Evolutionary conservation across 2,888 invertebrate species (phyloP).

Genomic region (Pyrocoelia pectoralis): DNA sequence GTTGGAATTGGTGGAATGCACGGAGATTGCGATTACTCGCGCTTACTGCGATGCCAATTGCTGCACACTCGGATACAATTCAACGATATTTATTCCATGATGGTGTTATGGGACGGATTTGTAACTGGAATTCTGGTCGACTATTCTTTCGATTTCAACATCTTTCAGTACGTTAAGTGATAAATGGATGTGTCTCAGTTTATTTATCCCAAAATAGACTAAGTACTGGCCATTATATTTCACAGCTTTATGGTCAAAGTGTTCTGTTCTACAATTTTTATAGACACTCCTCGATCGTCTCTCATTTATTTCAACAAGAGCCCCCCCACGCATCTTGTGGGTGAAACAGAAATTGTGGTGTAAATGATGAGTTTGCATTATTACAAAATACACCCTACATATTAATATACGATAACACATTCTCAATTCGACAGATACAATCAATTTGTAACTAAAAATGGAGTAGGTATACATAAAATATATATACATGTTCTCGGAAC

Average conservation of each 20-base stretch:
- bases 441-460: slow-evolving; percentile 23
- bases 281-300: slow-evolving; percentile 31
- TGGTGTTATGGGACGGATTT: slow-evolving; percentile 41
- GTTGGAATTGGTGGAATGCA: slow-evolving; percentile 34
- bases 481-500: neutral
- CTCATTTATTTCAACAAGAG: slow-evolving; percentile 28
- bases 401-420: slow-evolving; percentile 23
- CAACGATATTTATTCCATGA: slow-evolving; percentile 43
- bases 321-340: slow-evolving; percentile 31
- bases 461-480: slow-evolving; percentile 9
- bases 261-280: slow-evolving; percentile 30
- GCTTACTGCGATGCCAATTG: slow-evolving; percentile 42
- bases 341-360: slow-evolving; percentile 28
- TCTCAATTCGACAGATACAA: slow-evolving; percentile 19
- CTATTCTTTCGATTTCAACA: slow-evolving; percentile 19
- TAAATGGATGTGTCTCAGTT: slow-evolving; percentile 15
- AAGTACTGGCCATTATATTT: slow-evolving; percentile 21
- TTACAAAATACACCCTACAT: slow-evolving; percentile 34
- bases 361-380: slow-evolving; percentile 33
- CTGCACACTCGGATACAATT: slow-evolving; percentile 41
- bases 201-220: slow-evolving; percentile 14
- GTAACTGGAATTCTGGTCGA: slow-evolving; percentile 41
- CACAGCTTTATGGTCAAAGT: slow-evolving; percentile 30
- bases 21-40: slow-evolving; percentile 42
- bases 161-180: slow-evolving; percentile 25